Conservation (phyloP, 2,113 vertebrate genomes). For the Platanista minor region DNA sequence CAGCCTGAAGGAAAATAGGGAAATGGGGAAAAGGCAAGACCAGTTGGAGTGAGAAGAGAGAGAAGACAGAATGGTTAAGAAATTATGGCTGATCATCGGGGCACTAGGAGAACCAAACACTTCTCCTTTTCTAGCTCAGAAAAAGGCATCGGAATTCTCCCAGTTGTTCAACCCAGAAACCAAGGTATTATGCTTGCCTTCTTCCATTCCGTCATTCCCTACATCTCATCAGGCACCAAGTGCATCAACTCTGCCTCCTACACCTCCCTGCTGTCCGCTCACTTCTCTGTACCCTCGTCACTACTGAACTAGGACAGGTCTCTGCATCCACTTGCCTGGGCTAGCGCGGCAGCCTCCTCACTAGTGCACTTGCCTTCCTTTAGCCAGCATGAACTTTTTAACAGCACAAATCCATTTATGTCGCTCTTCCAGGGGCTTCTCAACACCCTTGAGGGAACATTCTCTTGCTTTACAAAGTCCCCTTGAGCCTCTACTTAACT, state of each 20-base stretch:
- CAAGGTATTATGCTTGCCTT: rapidly evolving
- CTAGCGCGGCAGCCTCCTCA: background rate
- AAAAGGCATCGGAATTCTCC: background rate
- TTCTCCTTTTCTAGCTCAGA: background rate
- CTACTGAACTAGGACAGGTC: background rate
- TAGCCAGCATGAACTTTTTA: background rate
- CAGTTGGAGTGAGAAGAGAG: background rate
- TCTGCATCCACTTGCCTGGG: background rate
- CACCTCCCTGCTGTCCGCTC: background rate
- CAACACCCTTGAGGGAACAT: background rate
- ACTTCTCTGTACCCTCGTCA: background rate
- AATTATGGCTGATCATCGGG: background rate
- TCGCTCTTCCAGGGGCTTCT: background rate
- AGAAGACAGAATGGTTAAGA: background rate
- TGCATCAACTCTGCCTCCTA: background rate
- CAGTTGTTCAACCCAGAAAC: background rate
- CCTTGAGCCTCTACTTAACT: background rate
- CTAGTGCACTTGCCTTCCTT: background rate
- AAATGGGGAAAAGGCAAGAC: background rate
- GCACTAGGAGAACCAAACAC: background rate
- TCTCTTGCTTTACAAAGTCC: background rate
- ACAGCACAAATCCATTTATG: background rate
- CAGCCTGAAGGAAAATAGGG: background rate
- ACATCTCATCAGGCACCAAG: background rate
- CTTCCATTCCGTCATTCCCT: background rate